A percentile compares a stretch with the other conserved stretches of the same genome.
Evolutionary conservation across 2,888 invertebrate genomes (phyloP).

Genomic region (Tenthredo mesomela): DNA sequence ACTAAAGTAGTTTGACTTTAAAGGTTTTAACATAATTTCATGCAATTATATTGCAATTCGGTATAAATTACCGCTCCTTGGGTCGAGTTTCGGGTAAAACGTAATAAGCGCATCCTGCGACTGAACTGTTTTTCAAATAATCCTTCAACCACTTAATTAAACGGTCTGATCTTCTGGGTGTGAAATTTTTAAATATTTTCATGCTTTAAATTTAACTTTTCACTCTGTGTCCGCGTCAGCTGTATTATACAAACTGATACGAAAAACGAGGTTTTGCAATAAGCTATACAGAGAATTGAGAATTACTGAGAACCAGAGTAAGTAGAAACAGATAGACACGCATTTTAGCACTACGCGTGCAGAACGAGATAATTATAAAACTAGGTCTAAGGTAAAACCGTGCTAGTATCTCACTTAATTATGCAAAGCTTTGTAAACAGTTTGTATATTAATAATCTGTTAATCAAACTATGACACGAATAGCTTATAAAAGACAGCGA

Average conservation of each 20-base stretch:
- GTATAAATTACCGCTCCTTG: constrained; percentile 33
- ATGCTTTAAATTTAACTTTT: not conserved
- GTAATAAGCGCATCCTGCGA: constrained; percentile 47
- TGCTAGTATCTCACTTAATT: not conserved
- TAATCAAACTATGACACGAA: constrained; percentile 29
- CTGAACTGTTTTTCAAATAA: constrained; percentile 38
- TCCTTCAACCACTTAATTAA: constrained; percentile 19
- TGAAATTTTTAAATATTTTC: not conserved
- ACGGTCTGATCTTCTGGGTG: not conserved
- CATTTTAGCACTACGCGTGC: constrained; percentile 26
- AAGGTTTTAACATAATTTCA: not conserved
- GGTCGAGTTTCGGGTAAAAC: constrained; percentile 7
- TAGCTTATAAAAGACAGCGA: not conserved
- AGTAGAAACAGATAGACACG: not conserved
- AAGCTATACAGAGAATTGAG: not conserved
- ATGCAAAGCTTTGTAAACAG: constrained; percentile 28
- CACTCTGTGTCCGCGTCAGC: not conserved
- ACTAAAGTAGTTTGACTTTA: not conserved
- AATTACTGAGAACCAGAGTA: not conserved
- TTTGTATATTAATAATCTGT: constrained; percentile 1
- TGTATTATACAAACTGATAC: not conserved
- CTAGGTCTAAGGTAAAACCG: not conserved
- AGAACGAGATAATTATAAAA: constrained; percentile 24
- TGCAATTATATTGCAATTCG: not conserved
- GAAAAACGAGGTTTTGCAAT: not conserved